A percentile compares a stretch with the other conserved stretches of the same genome.
phyloP scores from a whole-genome alignment of 2,113 vertebrate genomes.

The Protobothrops mucrosquamatus region DNA sequence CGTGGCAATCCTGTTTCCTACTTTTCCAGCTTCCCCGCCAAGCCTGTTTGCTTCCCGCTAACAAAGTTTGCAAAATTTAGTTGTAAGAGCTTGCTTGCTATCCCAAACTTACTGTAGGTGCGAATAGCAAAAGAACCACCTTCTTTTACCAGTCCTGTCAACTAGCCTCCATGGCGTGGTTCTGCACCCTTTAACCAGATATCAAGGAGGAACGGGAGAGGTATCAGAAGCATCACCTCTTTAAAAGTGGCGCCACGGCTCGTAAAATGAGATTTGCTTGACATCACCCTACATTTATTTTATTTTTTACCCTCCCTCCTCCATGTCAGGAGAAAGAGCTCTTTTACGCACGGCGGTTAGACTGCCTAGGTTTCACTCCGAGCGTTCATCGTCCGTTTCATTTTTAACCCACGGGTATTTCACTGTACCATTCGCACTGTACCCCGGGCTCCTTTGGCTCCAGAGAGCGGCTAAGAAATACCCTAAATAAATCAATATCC shows the following conservation, averaged over 20 bases:
- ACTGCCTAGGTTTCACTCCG: not conserved
- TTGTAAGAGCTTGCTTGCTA: not conserved
- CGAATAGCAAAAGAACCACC: not conserved
- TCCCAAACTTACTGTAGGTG: not conserved
- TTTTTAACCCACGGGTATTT: not conserved
- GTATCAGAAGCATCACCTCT: not conserved
- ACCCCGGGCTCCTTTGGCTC: not conserved
- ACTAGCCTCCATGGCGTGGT: not conserved
- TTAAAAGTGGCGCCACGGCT: not conserved
- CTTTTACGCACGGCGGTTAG: not conserved
- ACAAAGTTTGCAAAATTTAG: not conserved
- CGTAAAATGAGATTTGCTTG: not conserved
- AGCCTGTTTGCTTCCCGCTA: not conserved
- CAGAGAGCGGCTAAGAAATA: not conserved
- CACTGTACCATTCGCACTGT: not conserved
- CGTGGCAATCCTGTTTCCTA: not conserved
- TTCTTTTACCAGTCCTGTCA: not conserved
- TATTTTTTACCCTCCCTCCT: not conserved
- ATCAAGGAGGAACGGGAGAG: not conserved
- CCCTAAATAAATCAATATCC: not conserved
- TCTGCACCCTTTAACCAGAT: not conserved
- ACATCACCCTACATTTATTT: not conserved
- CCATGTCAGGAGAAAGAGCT: not conserved
- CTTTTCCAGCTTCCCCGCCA: not conserved
- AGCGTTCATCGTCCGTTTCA: not conserved